phyloP scores from a whole-genome alignment of 1,140 invertebrate genomes.

The Dufourea novaeangliae region DNA sequence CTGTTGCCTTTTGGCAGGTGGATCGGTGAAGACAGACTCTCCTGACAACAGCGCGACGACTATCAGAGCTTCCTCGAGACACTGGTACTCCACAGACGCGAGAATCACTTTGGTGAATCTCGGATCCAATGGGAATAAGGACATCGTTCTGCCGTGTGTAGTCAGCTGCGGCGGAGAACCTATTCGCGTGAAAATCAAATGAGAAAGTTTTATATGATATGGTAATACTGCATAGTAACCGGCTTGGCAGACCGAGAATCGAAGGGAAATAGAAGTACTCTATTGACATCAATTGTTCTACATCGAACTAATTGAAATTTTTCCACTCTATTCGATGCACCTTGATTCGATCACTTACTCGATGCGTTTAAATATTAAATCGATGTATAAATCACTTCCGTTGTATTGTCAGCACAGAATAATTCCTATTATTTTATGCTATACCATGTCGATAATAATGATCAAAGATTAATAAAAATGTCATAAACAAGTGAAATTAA shows the following conservation, averaged over 20 bases:
- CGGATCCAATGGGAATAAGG: constrained; percentile 95
- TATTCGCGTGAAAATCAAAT: constrained; percentile 48
- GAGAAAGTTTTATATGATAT: constrained; percentile 17
- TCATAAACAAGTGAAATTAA: too few species aligned
- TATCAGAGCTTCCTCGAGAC: constrained; percentile 91
- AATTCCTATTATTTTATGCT: too few species aligned
- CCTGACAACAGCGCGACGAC: constrained; percentile 87
- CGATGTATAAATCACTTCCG: too few species aligned
- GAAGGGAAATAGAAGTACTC: not conserved
- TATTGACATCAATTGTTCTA: not conserved
- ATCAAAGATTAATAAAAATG: too few species aligned
- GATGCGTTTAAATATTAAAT: too few species aligned
- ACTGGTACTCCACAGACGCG: constrained; percentile 88
- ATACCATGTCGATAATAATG: too few species aligned
- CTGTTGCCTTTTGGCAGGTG: constrained; percentile 79
- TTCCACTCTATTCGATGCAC: not conserved
- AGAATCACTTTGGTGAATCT: constrained; percentile 93
- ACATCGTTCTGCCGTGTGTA: constrained; percentile 91
- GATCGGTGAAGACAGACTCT: constrained; percentile 84
- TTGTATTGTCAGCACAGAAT: too few species aligned
- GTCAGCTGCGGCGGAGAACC: constrained; percentile 86
- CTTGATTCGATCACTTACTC: not conserved
- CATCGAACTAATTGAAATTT: not conserved
- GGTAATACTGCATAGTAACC: not conserved
- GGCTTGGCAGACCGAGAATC: not conserved